Evolutionary conservation across 2,888 invertebrate genomes (phyloP).

Genomic region (Habroteleia sp.): DNA sequence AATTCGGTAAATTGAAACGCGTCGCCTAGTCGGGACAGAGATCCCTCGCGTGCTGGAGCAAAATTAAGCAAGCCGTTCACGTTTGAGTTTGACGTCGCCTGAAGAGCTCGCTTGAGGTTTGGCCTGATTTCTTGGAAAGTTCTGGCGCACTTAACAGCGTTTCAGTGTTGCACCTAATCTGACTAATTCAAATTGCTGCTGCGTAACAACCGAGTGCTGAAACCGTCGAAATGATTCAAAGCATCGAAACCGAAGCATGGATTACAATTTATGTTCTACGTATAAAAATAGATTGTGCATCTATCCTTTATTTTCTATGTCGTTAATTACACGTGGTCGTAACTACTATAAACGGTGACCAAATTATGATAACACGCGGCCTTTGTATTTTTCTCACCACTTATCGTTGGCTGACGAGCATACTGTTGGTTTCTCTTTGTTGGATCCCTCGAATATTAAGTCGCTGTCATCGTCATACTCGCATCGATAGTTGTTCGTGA

Average conservation of each 20-base stretch:
- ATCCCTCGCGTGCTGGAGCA: slow-evolving; percentile 6
- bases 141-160: too few relatives aligned
- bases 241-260: too few relatives aligned
- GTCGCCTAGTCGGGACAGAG: neutral
- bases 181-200: too few relatives aligned
- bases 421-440: neutral
- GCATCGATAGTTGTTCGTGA: slow-evolving; percentile 24
- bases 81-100: neutral
- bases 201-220: too few relatives aligned
- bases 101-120: neutral
- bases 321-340: neutral
- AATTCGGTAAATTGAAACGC: slow-evolving; percentile 21
- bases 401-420: neutral
- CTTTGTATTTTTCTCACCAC: slow-evolving; percentile 33
- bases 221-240: too few relatives aligned
- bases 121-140: slow-evolving; percentile 14
- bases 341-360: slow-evolving; percentile 14
- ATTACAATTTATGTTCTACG: too few relatives aligned
- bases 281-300: slow-evolving; percentile 30
- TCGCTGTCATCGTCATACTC: slow-evolving; percentile 36
- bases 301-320: slow-evolving; percentile 16
- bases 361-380: slow-evolving; percentile 36
- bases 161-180: too few relatives aligned
- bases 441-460: slow-evolving; percentile 15
- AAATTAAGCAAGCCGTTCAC: slow-evolving; percentile 11